These are phyloP conservation scores for Macrobrachium nipponense DNA, from an alignment of 1,140 invertebrate genomes.

Conservation along the genomic window DNA sequence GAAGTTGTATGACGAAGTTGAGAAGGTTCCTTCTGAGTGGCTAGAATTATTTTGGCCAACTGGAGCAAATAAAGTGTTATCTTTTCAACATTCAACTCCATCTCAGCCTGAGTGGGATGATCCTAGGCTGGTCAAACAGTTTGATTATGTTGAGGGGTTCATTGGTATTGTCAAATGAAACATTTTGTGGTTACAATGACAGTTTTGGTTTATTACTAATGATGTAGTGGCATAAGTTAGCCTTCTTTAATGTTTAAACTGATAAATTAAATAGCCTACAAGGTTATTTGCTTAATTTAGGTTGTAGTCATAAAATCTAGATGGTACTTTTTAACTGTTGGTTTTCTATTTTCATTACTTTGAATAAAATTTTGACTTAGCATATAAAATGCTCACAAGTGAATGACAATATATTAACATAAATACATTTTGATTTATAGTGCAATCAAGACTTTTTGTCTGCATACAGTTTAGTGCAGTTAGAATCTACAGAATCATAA, in stretches of 20 bases:
- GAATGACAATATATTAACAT: too few species aligned
- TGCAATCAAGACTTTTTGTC: too few species aligned
- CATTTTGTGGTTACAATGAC: background rate
- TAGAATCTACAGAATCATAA: too few species aligned
- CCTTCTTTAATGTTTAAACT: background rate
- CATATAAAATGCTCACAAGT: too few species aligned
- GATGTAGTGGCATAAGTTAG: background rate
- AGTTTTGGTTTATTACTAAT: background rate
- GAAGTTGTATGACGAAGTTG: conserved; percentile 15
- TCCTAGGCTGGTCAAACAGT: background rate
- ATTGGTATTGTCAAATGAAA: conserved; percentile 5
- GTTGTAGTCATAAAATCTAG: too few species aligned
- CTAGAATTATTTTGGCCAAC: conserved; percentile 23
- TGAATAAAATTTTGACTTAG: too few species aligned
- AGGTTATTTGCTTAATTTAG: background rate
- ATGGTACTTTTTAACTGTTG: too few species aligned
- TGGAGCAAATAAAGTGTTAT: conserved; percentile 28
- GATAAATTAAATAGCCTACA: background rate
- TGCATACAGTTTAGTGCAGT: too few species aligned
- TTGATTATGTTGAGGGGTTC: background rate
- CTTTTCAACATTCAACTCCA: background rate
- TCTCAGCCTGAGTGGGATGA: background rate
- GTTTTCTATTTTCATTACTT: too few species aligned
- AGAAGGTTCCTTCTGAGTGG: background rate
- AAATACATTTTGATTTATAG: too few species aligned